These are phyloP conservation scores for Zaprionus bogoriensis DNA, from an alignment of 2,888 invertebrate species.

Conservation along the genomic window DNA sequence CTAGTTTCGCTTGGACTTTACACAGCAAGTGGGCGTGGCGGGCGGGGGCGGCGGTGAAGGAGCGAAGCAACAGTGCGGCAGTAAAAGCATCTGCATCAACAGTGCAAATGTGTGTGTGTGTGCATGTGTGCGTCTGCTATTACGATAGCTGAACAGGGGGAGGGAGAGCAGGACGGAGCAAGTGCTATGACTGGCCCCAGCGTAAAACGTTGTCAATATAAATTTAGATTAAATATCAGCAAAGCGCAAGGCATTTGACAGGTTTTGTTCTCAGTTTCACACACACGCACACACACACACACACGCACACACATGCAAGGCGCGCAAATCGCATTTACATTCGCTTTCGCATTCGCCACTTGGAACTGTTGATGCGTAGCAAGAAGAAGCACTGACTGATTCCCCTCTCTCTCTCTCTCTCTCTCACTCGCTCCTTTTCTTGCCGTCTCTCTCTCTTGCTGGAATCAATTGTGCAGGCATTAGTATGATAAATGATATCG, in stretches of 20 bases:
- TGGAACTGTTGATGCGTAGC: constrained; percentile 49
- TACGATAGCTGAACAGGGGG: not conserved
- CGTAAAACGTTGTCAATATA: constrained; percentile 38
- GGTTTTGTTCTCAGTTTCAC: constrained; percentile 36
- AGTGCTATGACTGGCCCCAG: constrained; percentile 6
- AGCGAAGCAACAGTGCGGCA: too few species aligned
- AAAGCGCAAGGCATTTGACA: constrained; percentile 46
- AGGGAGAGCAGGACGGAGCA: not conserved
- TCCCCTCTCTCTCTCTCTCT: not conserved
- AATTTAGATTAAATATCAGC: constrained; percentile 56
- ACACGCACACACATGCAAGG: not conserved
- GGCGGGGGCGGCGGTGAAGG: not conserved
- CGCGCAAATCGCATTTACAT: constrained; percentile 7
- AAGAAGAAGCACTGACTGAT: constrained; percentile 16
- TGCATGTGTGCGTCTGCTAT: not conserved
- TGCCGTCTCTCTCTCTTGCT: constrained; percentile 5
- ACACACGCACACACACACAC: not conserved
- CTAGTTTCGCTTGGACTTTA: constrained; percentile 25
- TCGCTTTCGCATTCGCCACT: constrained; percentile 33
- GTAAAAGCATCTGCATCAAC: constrained; percentile 9
- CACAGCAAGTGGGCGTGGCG: not conserved
- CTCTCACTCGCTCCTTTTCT: not conserved
- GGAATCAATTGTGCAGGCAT: constrained; percentile 52
- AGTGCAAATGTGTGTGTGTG: not conserved
- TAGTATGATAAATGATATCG: constrained; percentile 60